Evolutionary conservation across 2,113 vertebrate genomes (phyloP), one percentile per base, ranked within the genome.

Genomic region (Polypterus bichir): DNA sequence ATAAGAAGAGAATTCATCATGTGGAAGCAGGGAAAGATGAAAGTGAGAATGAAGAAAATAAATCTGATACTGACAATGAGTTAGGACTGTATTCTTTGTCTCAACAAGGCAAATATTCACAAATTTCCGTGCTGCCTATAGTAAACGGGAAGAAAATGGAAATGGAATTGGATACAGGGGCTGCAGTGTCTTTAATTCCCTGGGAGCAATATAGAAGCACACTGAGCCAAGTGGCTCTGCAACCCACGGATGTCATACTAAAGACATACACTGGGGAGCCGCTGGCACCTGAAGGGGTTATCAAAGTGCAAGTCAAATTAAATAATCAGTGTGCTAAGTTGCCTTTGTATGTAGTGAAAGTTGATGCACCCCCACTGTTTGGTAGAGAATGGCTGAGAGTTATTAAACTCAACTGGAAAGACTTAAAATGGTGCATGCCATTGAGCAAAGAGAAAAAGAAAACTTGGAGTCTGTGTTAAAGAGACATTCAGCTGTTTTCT

Each of bases 401-500:
- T 27, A 27, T 27, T 27, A 27, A 27, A 27, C 27, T 27, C 1
- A 27, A 27, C 27, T 27, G 1, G 27, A 27, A 27, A 27, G 27
- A 27, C 27, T 27, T 27, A 27, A 27, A 27, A 27, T 27, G 27
- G 27, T 27, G 27, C 27, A 27, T 27, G 27, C 27, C 27, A 27
- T 27, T 27, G 27, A 27, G 27, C 27, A 51, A 5, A 61, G n/a
- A 61, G 1, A 61, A 9, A 52, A 3, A 52, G 48, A 61, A 11
- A 44, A 10, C 10, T 61, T 61, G 7, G 47, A 60, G 59, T 48
- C 46, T 60, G 59, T 60, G 59, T 3, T 61, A 61, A 61, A 49
- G 59, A 61, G 59, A 27, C 59, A 61, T 4, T 61, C 48, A 1
- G 48, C 59, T 61, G 59, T 61, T 61, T 61, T 61, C 27, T 27